phyloP scores from a whole-genome alignment of 2,113 vertebrate species.

The Geococcyx californianus region DNA sequence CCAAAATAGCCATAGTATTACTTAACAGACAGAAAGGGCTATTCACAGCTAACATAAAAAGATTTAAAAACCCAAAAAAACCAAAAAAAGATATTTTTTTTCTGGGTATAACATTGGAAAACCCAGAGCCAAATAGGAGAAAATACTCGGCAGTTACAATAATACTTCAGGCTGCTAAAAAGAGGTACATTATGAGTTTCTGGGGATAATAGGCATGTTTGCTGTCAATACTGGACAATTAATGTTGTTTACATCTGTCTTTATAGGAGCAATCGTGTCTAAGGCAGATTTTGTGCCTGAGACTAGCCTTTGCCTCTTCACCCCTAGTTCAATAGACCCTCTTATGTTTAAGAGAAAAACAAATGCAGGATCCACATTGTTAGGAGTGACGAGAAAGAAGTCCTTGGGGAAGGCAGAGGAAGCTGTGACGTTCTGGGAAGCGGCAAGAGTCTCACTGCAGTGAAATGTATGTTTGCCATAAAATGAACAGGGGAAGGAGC shows the following conservation, averaged over 20 bases:
- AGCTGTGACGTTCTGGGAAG: background rate
- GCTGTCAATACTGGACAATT: background rate
- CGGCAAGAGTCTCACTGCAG: background rate
- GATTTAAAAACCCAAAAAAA: too few species aligned
- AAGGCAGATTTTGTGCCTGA: background rate
- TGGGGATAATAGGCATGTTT: background rate
- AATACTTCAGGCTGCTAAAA: background rate
- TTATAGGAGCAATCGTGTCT: background rate
- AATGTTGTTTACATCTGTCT: background rate
- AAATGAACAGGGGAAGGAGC: background rate
- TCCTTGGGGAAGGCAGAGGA: background rate
- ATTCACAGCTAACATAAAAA: background rate
- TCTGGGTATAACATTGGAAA: background rate
- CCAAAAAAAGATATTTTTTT: too few species aligned
- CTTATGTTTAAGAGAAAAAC: background rate
- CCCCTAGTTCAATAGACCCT: fast-evolving
- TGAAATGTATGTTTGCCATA: background rate
- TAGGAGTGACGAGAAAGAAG: fast-evolving
- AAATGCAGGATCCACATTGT: background rate
- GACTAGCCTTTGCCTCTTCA: background rate
- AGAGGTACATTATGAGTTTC: fast-evolving
- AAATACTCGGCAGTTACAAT: background rate
- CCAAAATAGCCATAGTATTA: background rate
- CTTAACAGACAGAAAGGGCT: background rate
- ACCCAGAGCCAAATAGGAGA: background rate